Evolutionary conservation across 2,888 invertebrate species (phyloP), one percentile per base, ranked within the genome.

Genomic region (Rhagonycha fulva): DNA sequence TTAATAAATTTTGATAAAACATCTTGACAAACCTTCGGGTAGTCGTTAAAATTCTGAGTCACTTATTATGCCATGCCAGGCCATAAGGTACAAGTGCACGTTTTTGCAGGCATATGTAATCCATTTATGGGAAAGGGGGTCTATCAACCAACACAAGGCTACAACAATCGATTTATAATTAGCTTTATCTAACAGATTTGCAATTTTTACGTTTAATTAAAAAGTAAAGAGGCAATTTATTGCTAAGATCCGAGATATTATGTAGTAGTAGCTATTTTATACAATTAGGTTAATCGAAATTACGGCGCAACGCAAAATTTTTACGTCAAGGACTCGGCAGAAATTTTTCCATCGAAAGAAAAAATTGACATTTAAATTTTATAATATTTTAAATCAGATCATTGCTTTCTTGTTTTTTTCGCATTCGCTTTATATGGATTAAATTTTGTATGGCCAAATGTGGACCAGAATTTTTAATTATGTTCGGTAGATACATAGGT

Each of bases 21-120:
- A 70, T 61, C 70, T 70, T 61, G 66, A 62, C 24, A 70, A 14
- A 61, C 70, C 23, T 62, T 62, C 24, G 47, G 47, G 47, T 47
- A 70, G 23, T 47, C 14, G 70, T 69, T n/a, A 69, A 69, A 28
- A 30, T 62, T 60, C 67, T 72, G 73, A 73, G 61, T 73, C 73
- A 73, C 67, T 61, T 68, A 68, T 67, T 26, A 14, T 26, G 23
- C 28, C 61, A 68, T 62, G 68, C 67, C n/a, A 61, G 67, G 61
- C 47, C 73, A 73, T 61, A 28, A 61, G 14, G 30, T 68, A 62
- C 62, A 47, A 23, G 11, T 72, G 72, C 66, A 68, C 19, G 60
- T 14, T 71, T 63, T 19, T 30, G 14, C 47, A 47, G 47, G 47
- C 47, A 47, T 47, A 47, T 47, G 47, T 67, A 62, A 30, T 68